Base-by-base conservation (phyloP, 2,797 vertebrate genomes). In the Tiaroga cobitis region DNA sequence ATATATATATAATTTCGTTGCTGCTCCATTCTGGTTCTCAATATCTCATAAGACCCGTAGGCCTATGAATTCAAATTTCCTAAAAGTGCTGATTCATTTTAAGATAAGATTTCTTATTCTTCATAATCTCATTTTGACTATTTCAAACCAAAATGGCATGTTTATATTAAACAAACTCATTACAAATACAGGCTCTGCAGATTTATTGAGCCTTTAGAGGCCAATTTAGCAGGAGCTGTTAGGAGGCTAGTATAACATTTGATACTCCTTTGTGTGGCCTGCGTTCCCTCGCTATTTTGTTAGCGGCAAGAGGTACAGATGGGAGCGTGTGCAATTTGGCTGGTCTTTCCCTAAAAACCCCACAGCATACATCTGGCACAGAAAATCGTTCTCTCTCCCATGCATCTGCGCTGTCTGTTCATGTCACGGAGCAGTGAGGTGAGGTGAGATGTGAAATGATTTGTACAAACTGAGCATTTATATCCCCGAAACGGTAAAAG, bases 251-350 rank as follows among this genome's bases (percentile, higher is more conserved):
- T 78, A 26, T 78, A 37, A 8, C 5, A 29, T 59, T 61, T 61
- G 24, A 77, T 61, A 78, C 63, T 74, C 61, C 18, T 78, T 76
- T 70, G 63, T 79, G 49, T 43, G 43, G 18, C 63, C 86, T 69
- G 39, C 15, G 73, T 84, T 86, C 56, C 82, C 73, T 77, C 74
- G 34, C 74, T 85, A n/a, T 46, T 87, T 67, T 88, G 79, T 81
- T 46, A 29, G 63, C 65, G n/a, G 41, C 26, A 69, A 26, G 29
- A 61, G n/a, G 54, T 83, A 83, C 81, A 87, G 85, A 86, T 75
- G 82, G 85, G 16, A 61, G n/a, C 2, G 7, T 63, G 51, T 70
- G 63, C 76, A 80, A 87, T 83, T 87, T 86, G 82, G 82, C 81
- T 82, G 72, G 67, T 88, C 85, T 86, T 80, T 72, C 78, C 34